A percentile compares a stretch with the other conserved stretches of the same genome.
phyloP scores from a whole-genome alignment of 2,888 invertebrate genomes.

The Orchesella flavescens region DNA sequence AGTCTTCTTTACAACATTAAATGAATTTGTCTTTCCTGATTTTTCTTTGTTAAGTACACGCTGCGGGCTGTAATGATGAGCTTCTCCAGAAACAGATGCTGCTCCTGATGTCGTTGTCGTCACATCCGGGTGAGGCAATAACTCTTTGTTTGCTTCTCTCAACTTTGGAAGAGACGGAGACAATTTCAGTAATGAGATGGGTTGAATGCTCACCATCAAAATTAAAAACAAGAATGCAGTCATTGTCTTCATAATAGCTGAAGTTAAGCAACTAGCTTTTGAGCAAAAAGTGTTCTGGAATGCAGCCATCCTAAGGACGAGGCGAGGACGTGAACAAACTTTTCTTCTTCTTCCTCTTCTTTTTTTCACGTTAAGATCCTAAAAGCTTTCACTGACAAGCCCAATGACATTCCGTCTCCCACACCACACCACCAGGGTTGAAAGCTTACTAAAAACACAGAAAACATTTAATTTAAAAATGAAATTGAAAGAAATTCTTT shows the following conservation, averaged over 20 bases:
- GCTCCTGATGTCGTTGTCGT: not conserved
- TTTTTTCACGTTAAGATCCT: not conserved
- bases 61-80: conserved; percentile 40
- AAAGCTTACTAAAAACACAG: no score
- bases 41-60: conserved; percentile 21
- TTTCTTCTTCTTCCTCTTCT: not conserved
- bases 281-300: conserved; percentile 16
- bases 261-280: conserved; percentile 8
- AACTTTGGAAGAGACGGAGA: not conserved
- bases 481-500: no score
- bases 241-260: conserved; percentile 29
- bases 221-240: conserved; percentile 47
- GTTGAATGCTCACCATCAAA: conserved; percentile 47
- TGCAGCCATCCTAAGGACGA: conserved; percentile 7
- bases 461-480: no score
- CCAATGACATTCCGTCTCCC: no score
- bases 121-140: conserved; percentile 23
- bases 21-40: conserved; percentile 50
- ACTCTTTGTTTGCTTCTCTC: conserved; percentile 36
- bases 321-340: not conserved
- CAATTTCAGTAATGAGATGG: conserved; percentile 40
- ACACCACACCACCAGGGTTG: no score
- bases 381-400: no score
- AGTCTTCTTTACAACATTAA: not conserved
- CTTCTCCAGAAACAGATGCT: not conserved